Conservation (phyloP, 2,113 vertebrate species). For the Actenoides hombroni region DNA sequence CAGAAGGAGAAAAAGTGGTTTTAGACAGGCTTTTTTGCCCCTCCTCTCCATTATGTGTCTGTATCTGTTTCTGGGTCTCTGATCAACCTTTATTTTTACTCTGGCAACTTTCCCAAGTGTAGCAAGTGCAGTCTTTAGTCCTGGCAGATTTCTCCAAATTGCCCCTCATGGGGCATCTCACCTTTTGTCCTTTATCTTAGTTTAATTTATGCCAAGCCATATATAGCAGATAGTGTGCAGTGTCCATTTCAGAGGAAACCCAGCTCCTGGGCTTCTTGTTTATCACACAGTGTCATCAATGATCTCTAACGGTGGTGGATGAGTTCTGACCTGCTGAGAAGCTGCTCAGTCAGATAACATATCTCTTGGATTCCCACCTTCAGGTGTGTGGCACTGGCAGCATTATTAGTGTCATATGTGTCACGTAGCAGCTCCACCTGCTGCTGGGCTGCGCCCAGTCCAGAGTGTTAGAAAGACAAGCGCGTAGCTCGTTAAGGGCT, state of each 20-base stretch:
- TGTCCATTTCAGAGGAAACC: not conserved
- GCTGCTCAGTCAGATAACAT: not conserved
- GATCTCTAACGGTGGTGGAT: not conserved
- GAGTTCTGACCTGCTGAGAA: not conserved
- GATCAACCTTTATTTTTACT: not conserved
- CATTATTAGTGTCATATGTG: rapidly evolving
- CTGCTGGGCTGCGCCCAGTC: not conserved
- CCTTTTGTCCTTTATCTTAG: not conserved
- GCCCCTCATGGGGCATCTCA: not conserved
- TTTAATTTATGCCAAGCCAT: not conserved
- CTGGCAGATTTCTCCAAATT: not conserved
- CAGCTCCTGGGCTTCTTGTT: not conserved
- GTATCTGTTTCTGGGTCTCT: not conserved
- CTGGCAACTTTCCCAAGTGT: rapidly evolving
- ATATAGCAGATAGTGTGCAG: not conserved
- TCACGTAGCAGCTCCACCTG: not conserved
- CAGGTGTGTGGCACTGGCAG: not conserved
- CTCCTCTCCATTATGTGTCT: not conserved
- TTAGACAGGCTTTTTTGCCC: not conserved
- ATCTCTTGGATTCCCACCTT: not conserved
- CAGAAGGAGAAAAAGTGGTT: not conserved
- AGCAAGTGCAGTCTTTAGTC: not conserved
- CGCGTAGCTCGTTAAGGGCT: not conserved
- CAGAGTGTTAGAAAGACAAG: not conserved
- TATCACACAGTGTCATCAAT: not conserved